Evolutionary conservation across 1,140 invertebrate species (phyloP).

Genomic region (Zaprionus kolodkinae): DNA sequence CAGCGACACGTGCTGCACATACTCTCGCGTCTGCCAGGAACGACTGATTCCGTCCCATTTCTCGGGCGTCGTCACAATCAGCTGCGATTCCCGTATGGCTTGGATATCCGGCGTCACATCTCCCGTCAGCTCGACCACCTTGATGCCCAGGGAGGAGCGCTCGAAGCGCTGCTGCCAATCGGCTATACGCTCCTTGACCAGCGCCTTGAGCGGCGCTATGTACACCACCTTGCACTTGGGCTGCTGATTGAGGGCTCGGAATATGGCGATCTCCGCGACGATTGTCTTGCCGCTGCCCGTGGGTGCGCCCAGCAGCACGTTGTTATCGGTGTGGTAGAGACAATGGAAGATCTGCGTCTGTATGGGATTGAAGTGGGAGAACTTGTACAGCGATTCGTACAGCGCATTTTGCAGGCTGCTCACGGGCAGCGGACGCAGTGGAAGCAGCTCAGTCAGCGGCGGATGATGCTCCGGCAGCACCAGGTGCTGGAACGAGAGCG

Average conservation of each 20-base stretch:
- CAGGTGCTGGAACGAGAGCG: slow-evolving; percentile 94
- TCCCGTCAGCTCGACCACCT: slow-evolving; percentile 98
- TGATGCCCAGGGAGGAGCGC: slow-evolving; percentile 89
- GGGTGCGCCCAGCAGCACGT: slow-evolving; percentile 97
- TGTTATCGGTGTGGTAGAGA: slow-evolving; percentile 97
- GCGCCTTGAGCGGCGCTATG: slow-evolving; percentile 98
- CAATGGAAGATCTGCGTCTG: slow-evolving; percentile 99
- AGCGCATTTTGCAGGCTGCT: slow-evolving; percentile 90
- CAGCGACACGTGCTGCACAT: slow-evolving; percentile 96
- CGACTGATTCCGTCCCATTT: slow-evolving; percentile 99
- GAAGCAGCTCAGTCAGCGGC: slow-evolving; percentile 96
- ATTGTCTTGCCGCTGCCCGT: slow-evolving; percentile 99
- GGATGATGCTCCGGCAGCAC: slow-evolving; percentile 97
- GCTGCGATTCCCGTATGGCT: slow-evolving; percentile 92
- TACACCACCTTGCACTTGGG: slow-evolving; percentile 97
- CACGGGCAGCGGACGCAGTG: slow-evolving; percentile 95
- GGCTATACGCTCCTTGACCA: slow-evolving; percentile 97
- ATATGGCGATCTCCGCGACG: slow-evolving; percentile 98
- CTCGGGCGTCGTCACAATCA: slow-evolving; percentile 99
- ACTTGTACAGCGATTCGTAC: slow-evolving; percentile 94
- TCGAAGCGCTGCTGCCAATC: slow-evolving; percentile 98
- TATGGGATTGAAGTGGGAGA: slow-evolving; percentile 99
- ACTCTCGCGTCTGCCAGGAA: slow-evolving; percentile 98
- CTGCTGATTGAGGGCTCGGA: slow-evolving; percentile 94
- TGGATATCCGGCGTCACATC: slow-evolving; percentile 97